Evolutionary conservation across 2,113 vertebrate species (phyloP).

Genomic region (Pungitius pungitius): DNA sequence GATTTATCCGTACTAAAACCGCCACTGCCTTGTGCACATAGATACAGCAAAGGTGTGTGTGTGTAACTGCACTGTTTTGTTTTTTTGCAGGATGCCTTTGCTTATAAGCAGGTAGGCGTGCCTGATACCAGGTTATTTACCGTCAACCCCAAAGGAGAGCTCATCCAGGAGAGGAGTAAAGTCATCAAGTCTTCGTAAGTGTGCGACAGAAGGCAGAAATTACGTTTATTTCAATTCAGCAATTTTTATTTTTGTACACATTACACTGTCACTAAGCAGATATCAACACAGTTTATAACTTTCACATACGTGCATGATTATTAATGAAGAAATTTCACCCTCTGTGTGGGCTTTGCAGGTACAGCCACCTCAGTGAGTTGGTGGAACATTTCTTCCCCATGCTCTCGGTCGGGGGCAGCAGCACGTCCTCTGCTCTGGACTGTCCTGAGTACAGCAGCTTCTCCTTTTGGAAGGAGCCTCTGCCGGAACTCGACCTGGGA

Average conservation of each 20-base stretch:
- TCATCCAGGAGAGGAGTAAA: slow-evolving; percentile 88
- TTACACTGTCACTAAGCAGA: background rate
- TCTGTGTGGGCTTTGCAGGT: slow-evolving; percentile 76
- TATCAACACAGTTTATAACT: background rate
- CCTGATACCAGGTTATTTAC: slow-evolving; percentile 88
- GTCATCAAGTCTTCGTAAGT: slow-evolving; percentile 91
- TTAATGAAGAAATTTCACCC: background rate
- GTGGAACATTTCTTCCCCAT: slow-evolving; percentile 92
- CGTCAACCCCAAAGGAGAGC: slow-evolving; percentile 92
- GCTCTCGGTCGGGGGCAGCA: slow-evolving; percentile 52
- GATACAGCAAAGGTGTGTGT: background rate
- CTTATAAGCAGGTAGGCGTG: slow-evolving; percentile 90
- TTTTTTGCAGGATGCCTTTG: slow-evolving; percentile 79
- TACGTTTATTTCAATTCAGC: too few species aligned
- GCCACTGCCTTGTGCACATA: background rate
- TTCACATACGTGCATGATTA: background rate
- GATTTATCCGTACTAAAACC: background rate
- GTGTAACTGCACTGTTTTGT: background rate
- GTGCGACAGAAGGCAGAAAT: background rate
- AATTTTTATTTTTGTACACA: background rate
- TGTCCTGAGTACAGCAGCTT: slow-evolving; percentile 88
- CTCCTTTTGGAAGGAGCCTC: slow-evolving; percentile 83
- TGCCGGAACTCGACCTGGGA: slow-evolving; percentile 77
- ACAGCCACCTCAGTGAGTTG: slow-evolving; percentile 84
- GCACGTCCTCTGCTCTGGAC: slow-evolving; percentile 65